phyloP scores from a whole-genome alignment of 2,113 vertebrate species.

The Syngnathus scovelli region DNA sequence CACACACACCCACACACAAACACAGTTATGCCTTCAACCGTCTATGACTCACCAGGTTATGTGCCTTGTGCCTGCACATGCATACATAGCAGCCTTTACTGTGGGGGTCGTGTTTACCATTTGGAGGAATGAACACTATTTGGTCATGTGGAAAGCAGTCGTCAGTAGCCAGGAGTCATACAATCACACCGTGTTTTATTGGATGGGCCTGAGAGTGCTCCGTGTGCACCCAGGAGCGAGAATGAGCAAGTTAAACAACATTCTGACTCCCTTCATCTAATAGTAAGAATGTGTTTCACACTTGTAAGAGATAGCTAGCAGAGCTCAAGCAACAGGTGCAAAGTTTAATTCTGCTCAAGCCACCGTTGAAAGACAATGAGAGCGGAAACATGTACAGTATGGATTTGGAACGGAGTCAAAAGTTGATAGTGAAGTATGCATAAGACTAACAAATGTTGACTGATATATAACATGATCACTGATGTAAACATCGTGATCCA shows the following conservation, averaged over 20 bases:
- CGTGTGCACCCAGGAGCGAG: slow-evolving; percentile 11
- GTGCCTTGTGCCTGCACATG: slow-evolving; percentile 21
- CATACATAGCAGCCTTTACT: slow-evolving; percentile 32
- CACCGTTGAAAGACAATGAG: neutral
- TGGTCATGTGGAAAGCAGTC: slow-evolving; percentile 63
- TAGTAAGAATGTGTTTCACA: neutral
- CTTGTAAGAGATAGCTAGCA: neutral
- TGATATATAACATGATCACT: neutral
- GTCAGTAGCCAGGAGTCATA: slow-evolving; percentile 51
- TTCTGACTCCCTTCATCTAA: slow-evolving; percentile 24
- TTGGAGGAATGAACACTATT: slow-evolving; percentile 69
- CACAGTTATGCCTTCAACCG: slow-evolving; percentile 21
- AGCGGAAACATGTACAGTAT: neutral
- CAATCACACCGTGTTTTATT: slow-evolving; percentile 62
- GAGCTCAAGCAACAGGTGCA: neutral
- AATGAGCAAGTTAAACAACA: slow-evolving; percentile 37
- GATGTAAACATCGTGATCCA: slow-evolving; percentile 1
- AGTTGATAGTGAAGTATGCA: neutral
- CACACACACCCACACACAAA: slow-evolving; percentile 13
- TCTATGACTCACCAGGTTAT: slow-evolving; percentile 50
- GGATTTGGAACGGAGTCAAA: neutral
- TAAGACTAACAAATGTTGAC: slow-evolving; percentile 1
- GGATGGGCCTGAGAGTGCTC: slow-evolving; percentile 39
- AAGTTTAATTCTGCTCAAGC: neutral
- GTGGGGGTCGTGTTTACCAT: slow-evolving; percentile 58